These are phyloP conservation scores for Drosophila ogumai DNA, from an alignment of 1,140 invertebrate genomes.

Conservation along the genomic window DNA sequence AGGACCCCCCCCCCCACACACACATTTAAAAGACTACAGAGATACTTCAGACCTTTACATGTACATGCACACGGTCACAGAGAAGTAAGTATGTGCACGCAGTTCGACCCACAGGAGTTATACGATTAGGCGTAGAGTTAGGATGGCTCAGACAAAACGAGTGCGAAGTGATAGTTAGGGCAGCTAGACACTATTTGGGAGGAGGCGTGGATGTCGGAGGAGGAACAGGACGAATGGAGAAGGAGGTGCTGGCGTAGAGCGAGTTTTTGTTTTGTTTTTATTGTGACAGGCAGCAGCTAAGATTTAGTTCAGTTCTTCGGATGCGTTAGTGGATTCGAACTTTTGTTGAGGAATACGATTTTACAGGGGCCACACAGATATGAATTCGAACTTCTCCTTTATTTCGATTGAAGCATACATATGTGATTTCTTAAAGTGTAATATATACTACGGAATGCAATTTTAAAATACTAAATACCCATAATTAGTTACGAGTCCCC, in stretches of 20 bases:
- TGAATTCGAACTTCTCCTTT: conserved; percentile 56
- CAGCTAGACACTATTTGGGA: conserved; percentile 26
- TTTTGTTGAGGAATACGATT: conserved; percentile 34
- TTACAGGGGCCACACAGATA: conserved; percentile 17
- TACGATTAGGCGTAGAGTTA: conserved; percentile 66
- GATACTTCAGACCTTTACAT: conserved; percentile 45
- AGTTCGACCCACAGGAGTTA: conserved; percentile 51
- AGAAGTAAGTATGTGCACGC: background rate
- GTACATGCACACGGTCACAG: conserved; percentile 17
- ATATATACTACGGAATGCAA: conserved; percentile 35
- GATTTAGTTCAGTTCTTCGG: conserved; percentile 30
- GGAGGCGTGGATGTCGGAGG: background rate
- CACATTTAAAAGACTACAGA: conserved; percentile 48
- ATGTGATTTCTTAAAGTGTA: conserved; percentile 70
- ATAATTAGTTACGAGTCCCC: conserved; percentile 32
- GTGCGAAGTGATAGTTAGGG: conserved; percentile 31
- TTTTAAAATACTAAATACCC: conserved; percentile 29
- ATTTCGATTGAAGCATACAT: conserved; percentile 51
- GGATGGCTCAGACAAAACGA: conserved; percentile 35
- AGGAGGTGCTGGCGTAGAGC: conserved; percentile 46
- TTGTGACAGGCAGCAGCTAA: conserved; percentile 50
- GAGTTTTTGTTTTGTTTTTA: conserved; percentile 69
- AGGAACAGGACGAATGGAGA: background rate
- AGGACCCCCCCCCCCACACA: conserved; percentile 30
- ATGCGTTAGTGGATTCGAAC: conserved; percentile 44